These are phyloP conservation scores for Julus scandinavius DNA, from an alignment of 2,888 invertebrate genomes.

Conservation along the genomic window DNA sequence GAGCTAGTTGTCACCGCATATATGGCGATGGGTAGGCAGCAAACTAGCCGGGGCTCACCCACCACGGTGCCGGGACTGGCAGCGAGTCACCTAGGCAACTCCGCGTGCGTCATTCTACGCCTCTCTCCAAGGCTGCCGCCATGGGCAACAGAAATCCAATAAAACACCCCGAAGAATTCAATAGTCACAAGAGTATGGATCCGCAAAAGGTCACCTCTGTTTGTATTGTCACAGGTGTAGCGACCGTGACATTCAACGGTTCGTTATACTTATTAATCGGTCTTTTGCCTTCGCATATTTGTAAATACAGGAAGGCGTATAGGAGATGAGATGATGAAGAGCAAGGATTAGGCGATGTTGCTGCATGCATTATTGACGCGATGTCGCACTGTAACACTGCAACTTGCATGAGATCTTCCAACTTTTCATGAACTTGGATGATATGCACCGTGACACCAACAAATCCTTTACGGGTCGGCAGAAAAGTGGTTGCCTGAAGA, in stretches of 20 bases:
- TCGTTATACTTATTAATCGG: slow-evolving; percentile 33
- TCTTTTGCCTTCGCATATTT: not conserved
- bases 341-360: not conserved
- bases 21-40: too few relatives aligned
- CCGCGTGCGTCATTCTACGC: slow-evolving; percentile 10
- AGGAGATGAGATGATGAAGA: not conserved
- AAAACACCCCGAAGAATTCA: slow-evolving; percentile 33
- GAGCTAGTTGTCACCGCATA: too few relatives aligned
- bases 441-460: too few relatives aligned
- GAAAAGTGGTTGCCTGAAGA: too few relatives aligned
- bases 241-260: slow-evolving; percentile 8
- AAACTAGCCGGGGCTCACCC: not conserved
- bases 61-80: not conserved
- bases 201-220: not conserved
- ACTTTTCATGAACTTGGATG: too few relatives aligned
- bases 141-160: slow-evolving; percentile 33
- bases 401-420: not conserved
- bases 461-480: too few relatives aligned
- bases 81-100: slow-evolving; percentile 7
- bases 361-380: not conserved
- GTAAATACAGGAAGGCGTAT: not conserved
- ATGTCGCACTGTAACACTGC: not conserved
- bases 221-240: not conserved
- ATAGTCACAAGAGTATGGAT: not conserved
- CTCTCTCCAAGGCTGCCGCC: slow-evolving; percentile 19